Percentiles rank a stretch among this genome's conserved stretches.
Conservation (phyloP, 2,113 vertebrate genomes). For the Callorhinus ursinus region DNA sequence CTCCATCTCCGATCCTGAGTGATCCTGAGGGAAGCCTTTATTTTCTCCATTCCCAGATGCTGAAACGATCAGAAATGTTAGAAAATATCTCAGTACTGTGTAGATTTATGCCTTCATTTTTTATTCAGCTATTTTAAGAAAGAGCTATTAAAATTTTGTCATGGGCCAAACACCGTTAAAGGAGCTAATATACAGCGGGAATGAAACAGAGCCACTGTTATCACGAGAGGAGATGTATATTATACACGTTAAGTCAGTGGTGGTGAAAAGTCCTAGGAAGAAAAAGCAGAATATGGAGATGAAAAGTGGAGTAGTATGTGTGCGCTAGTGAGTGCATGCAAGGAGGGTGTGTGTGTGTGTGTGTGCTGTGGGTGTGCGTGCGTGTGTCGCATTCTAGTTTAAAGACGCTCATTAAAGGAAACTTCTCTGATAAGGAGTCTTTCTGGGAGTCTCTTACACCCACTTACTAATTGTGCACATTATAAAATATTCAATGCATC, state of each 20-base stretch:
- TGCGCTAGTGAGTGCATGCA: not conserved
- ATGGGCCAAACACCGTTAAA: not conserved
- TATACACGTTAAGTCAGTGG: not conserved
- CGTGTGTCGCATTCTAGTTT: not conserved
- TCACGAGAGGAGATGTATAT: not conserved
- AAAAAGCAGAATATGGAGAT: not conserved
- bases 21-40: not conserved
- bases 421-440: not conserved
- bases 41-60: not conserved
- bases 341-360: not conserved
- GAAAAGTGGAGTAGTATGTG: not conserved
- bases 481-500: not conserved
- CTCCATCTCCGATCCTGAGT: not conserved
- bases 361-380: not conserved
- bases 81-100: not conserved
- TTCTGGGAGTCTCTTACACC: not conserved
- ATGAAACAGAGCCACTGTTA: not conserved
- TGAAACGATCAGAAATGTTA: not conserved
- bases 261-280: not conserved
- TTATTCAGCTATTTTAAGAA: not conserved
- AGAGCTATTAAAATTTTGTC: not conserved
- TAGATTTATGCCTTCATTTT: not conserved
- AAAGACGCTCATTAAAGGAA: not conserved
- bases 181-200: not conserved
- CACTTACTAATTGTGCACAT: not conserved